A percentile compares a stretch with the other conserved stretches of the same genome.
These are phyloP conservation scores for Megaceryle alcyon DNA, from an alignment of 2,797 vertebrate genomes.

Conservation along the genomic window DNA sequence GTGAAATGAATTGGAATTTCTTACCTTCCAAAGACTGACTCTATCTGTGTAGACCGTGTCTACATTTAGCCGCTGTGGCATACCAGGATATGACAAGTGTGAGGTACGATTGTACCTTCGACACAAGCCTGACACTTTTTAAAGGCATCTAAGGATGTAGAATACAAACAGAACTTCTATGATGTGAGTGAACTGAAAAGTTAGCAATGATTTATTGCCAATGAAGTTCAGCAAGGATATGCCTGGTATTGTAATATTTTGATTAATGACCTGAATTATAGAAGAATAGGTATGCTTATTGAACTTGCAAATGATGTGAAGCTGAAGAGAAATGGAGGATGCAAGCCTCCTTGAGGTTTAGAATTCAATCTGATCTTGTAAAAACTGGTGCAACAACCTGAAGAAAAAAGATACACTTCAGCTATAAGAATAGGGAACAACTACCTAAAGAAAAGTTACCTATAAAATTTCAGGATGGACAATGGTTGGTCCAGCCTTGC, in stretches of 20 bases:
- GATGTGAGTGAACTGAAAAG: background rate
- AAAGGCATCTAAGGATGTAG: background rate
- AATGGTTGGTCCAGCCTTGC: background rate
- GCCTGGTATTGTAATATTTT: background rate
- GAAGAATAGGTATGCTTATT: background rate
- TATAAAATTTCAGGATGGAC: background rate
- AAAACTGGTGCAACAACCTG: background rate
- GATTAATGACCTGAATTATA: background rate
- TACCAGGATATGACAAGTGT: background rate
- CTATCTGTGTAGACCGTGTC: background rate
- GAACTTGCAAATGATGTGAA: background rate
- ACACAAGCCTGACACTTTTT: background rate
- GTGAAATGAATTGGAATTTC: background rate
- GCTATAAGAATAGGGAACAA: background rate
- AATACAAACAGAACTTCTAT: background rate
- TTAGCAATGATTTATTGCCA: background rate
- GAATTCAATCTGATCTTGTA: background rate
- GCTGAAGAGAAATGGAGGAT: background rate
- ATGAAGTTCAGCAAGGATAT: background rate
- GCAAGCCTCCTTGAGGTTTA: background rate
- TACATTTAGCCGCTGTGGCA: fast-evolving
- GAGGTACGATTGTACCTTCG: background rate
- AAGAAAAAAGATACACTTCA: background rate
- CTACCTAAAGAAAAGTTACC: background rate
- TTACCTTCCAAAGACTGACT: background rate